phyloP scores from a whole-genome alignment of 53 echinoderm and acorn worm species.

The Patiria pectinifera region DNA sequence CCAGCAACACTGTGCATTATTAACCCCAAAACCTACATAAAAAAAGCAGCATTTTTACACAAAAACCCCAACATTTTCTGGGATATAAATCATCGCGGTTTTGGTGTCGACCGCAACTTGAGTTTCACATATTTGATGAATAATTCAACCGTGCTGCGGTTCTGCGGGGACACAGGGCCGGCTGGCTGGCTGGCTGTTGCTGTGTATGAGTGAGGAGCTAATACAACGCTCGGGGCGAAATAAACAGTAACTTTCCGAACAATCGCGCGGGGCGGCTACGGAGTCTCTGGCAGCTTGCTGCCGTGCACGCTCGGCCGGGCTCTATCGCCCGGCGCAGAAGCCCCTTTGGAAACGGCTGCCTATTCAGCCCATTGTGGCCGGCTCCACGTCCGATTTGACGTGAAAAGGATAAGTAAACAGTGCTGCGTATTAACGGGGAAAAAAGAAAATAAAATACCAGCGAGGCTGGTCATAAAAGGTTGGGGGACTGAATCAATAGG shows the following conservation, averaged over 20 bases:
- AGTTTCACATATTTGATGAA: slow-evolving; percentile 51
- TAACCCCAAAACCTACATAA: slow-evolving; percentile 36
- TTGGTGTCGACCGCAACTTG: slow-evolving; percentile 39
- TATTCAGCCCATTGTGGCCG: slow-evolving; percentile 42
- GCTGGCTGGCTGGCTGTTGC: slow-evolving; percentile 42
- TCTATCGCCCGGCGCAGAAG: slow-evolving; percentile 8
- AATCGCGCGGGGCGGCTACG: slow-evolving; percentile 30
- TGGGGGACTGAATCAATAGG: slow-evolving; percentile 32
- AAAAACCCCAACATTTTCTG: slow-evolving; percentile 13
- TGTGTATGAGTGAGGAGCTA: slow-evolving; percentile 34
- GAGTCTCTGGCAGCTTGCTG: not conserved
- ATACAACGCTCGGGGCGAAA: slow-evolving; percentile 60
- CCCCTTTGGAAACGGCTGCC: slow-evolving; percentile 17
- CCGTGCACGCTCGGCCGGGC: slow-evolving; percentile 27
- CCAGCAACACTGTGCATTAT: slow-evolving; percentile 41
- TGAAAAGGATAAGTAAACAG: slow-evolving; percentile 63
- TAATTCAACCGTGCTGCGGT: slow-evolving; percentile 20
- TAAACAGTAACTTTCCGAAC: slow-evolving; percentile 60
- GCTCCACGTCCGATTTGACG: slow-evolving; percentile 51
- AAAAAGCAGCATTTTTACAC: slow-evolving; percentile 33
- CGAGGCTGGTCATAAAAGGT: slow-evolving; percentile 10
- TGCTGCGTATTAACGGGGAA: slow-evolving; percentile 19
- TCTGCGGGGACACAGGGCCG: not conserved
- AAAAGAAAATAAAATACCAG: slow-evolving; percentile 19
- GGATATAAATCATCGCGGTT: slow-evolving; percentile 28